phyloP scores from a whole-genome alignment of 2,888 invertebrate genomes.

The Nomada flava region DNA sequence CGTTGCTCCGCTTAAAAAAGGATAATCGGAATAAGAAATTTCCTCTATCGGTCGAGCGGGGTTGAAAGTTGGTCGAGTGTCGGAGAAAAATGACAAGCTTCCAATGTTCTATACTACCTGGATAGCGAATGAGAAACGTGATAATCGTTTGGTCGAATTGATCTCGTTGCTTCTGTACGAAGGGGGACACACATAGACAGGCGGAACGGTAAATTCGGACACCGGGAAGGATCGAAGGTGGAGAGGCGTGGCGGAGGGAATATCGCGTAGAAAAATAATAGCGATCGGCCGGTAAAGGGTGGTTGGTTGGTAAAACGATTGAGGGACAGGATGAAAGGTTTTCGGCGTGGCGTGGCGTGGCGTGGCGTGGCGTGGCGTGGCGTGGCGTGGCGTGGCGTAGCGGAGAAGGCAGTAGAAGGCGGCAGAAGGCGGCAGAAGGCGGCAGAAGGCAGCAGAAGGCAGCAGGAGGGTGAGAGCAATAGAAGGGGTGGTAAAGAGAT shows the following conservation, averaged over 20 bases:
- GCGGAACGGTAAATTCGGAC: no score
- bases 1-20: not conserved
- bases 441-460: not conserved
- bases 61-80: no score
- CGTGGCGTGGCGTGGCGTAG: no score
- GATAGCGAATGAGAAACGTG: not conserved
- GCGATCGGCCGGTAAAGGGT: constrained; percentile 38
- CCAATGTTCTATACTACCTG: no score
- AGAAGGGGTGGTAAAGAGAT: constrained; percentile 12
- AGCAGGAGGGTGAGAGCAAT: no score
- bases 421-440: not conserved
- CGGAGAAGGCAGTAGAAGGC: not conserved
- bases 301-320: constrained; percentile 23
- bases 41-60: no score
- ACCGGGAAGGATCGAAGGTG: not conserved
- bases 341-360: no score
- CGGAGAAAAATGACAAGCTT: no score
- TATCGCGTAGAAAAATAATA: not conserved
- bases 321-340: not conserved
- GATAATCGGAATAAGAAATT: not conserved
- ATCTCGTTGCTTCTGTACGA: no score
- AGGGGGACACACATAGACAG: no score
- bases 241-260: not conserved
- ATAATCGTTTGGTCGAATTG: no score
- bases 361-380: no score